Percentiles rank a stretch among this genome's conserved stretches.
Evolutionary conservation across 2,888 invertebrate genomes (phyloP).

Genomic region (Mythimna albipuncta): DNA sequence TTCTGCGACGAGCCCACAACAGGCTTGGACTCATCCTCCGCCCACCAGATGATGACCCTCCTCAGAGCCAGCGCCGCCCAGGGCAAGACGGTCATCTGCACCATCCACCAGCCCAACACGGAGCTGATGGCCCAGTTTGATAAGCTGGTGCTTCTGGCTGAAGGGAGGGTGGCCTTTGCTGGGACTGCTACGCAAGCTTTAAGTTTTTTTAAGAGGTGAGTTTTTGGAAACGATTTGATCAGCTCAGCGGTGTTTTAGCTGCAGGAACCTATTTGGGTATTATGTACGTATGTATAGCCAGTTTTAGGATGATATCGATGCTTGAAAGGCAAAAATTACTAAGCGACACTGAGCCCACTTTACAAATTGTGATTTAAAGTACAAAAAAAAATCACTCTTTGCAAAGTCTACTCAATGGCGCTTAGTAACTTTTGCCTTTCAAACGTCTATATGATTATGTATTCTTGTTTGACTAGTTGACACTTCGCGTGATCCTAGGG

Average conservation of each 20-base stretch:
- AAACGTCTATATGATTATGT: no score
- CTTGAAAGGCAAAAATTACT: no score
- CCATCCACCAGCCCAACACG: conserved; percentile 98
- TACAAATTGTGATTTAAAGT: no score
- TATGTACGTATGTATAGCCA: no score
- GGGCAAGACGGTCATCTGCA: conserved; percentile 97
- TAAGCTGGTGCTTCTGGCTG: conserved; percentile 94
- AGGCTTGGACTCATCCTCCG: conserved; percentile 97
- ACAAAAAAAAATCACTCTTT: no score
- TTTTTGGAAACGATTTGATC: not conserved
- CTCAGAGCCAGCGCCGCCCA: conserved; percentile 93
- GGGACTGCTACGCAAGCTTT: conserved; percentile 91
- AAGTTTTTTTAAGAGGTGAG: conserved; percentile 91
- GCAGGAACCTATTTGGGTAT: no score
- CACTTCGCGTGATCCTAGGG: no score
- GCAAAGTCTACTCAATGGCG: no score
- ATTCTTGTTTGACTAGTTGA: no score
- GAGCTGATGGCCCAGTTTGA: conserved; percentile 96
- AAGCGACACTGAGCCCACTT: no score
- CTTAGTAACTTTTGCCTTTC: no score
- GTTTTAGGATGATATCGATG: no score
- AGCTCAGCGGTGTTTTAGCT: not conserved
- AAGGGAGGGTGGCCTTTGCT: conserved; percentile 96
- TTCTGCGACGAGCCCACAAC: conserved; percentile 99
- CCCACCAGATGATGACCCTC: conserved; percentile 94